These are phyloP conservation scores for Eristalis intricaria DNA, from an alignment of 2,888 invertebrate genomes.

Conservation along the genomic window DNA sequence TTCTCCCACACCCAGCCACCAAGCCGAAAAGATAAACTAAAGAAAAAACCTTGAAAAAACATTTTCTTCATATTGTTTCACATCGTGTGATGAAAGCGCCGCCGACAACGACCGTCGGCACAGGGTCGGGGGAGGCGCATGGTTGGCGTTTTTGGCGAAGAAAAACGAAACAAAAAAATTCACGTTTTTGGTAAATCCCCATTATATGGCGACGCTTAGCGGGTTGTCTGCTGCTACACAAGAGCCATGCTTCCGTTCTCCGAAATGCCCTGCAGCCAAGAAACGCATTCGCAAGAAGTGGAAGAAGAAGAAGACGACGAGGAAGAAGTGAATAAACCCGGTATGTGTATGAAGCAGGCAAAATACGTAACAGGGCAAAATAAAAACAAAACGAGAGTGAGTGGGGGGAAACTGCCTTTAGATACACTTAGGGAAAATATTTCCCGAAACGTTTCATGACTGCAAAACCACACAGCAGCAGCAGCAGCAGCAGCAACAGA, in stretches of 20 bases:
- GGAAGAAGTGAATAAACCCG: neutral
- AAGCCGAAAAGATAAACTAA: slow-evolving; percentile 35
- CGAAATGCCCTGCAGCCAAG: slow-evolving; percentile 61
- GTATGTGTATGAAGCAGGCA: neutral
- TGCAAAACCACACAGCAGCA: slow-evolving; percentile 62
- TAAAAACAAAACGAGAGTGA: slow-evolving; percentile 32
- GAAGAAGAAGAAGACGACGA: slow-evolving; percentile 6
- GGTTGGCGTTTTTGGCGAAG: neutral
- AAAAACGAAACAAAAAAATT: slow-evolving; percentile 21
- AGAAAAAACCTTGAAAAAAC: slow-evolving; percentile 52
- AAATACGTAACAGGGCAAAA: neutral
- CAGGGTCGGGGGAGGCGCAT: neutral
- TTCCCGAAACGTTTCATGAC: slow-evolving; percentile 53
- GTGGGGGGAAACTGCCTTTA: slow-evolving; percentile 46
- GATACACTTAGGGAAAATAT: slow-evolving; percentile 68
- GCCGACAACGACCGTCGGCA: neutral
- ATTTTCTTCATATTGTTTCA: slow-evolving; percentile 52
- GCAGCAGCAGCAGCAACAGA: slow-evolving; percentile 26
- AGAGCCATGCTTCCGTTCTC: slow-evolving; percentile 59
- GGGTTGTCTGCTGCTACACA: slow-evolving; percentile 56
- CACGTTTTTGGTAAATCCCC: slow-evolving; percentile 51
- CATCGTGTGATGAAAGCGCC: slow-evolving; percentile 44
- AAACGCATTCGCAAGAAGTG: slow-evolving; percentile 63
- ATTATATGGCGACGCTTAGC: slow-evolving; percentile 56
- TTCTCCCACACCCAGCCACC: neutral